phyloP scores from a whole-genome alignment of 2,888 invertebrate species.

The Eugnorisma glareosa region DNA sequence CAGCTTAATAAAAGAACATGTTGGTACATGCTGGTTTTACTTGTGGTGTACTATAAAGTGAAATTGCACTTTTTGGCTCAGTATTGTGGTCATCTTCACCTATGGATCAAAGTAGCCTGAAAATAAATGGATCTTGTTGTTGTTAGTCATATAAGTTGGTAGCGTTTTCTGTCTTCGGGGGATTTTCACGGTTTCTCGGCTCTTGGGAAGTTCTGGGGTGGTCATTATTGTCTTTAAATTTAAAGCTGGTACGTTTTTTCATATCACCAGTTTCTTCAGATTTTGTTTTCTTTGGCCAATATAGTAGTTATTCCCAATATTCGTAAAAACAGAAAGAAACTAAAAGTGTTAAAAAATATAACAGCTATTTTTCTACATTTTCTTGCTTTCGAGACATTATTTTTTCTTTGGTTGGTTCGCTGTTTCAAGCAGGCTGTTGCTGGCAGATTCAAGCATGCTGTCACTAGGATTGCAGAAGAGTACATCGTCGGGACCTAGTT shows the following conservation, averaged over 20 bases:
- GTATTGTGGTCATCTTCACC: neutral
- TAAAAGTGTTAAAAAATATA: no score
- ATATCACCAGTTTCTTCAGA: neutral
- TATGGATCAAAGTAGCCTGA: no score
- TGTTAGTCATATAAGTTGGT: neutral
- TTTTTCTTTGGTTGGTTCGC: neutral
- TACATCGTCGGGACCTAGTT: neutral
- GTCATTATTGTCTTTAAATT: neutral
- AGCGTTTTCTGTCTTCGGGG: neutral
- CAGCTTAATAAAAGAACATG: slow-evolving; percentile 65
- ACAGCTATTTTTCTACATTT: no score
- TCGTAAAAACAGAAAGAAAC: no score
- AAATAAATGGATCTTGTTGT: no score
- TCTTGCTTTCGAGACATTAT: neutral
- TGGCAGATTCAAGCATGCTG: neutral
- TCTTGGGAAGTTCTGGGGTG: neutral
- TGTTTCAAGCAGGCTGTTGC: no score
- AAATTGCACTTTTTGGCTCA: neutral
- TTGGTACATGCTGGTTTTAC: slow-evolving; percentile 52
- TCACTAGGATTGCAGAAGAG: neutral
- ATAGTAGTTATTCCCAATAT: neutral
- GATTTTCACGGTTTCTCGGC: neutral
- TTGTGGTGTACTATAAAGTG: neutral
- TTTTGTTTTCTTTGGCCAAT: neutral
- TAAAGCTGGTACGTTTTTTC: neutral